These are phyloP conservation scores for Antedon bifida DNA, from an alignment of 35 echinoderm and acorn worm genomes.

Conservation along the genomic window DNA sequence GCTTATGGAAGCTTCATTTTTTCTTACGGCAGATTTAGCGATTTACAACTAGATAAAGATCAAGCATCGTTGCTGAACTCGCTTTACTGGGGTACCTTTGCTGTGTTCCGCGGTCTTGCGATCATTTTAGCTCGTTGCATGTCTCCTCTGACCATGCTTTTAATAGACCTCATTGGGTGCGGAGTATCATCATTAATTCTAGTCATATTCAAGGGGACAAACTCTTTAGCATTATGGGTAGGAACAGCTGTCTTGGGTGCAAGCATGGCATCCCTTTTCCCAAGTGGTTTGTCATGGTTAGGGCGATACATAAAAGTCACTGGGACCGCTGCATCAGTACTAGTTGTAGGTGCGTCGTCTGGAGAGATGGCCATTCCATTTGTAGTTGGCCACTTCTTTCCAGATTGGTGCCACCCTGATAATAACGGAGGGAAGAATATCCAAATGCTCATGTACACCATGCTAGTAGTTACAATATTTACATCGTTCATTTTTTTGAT, in stretches of 20 bases:
- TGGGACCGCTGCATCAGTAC: conserved; percentile 42
- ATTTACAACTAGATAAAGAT: not conserved
- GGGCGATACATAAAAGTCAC: conserved; percentile 47
- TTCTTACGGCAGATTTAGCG: conserved; percentile 24
- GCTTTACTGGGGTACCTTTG: conserved; percentile 73
- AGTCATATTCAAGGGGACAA: conserved; percentile 9
- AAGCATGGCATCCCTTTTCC: conserved; percentile 88
- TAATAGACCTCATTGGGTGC: conserved; percentile 39
- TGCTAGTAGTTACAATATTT: not conserved
- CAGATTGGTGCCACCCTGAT: not conserved
- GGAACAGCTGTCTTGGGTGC: conserved; percentile 45
- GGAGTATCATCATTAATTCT: conserved; percentile 21
- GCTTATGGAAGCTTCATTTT: conserved; percentile 59
- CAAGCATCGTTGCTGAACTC: conserved; percentile 35
- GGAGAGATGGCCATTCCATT: conserved; percentile 76
- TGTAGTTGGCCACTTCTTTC: conserved; percentile 13
- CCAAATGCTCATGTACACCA: not conserved
- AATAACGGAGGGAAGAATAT: not conserved
- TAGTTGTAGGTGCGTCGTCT: conserved; percentile 41
- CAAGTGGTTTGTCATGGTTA: conserved; percentile 72
- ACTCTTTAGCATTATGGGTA: conserved; percentile 30
- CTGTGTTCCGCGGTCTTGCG: conserved; percentile 41
- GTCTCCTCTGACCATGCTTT: conserved; percentile 47
- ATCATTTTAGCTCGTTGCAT: conserved; percentile 55
- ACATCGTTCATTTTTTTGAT: not conserved